Percentiles rank a stretch among this genome's conserved stretches.
Conservation (phyloP, 2,113 vertebrate genomes). For the Gadus chalcogrammus region DNA sequence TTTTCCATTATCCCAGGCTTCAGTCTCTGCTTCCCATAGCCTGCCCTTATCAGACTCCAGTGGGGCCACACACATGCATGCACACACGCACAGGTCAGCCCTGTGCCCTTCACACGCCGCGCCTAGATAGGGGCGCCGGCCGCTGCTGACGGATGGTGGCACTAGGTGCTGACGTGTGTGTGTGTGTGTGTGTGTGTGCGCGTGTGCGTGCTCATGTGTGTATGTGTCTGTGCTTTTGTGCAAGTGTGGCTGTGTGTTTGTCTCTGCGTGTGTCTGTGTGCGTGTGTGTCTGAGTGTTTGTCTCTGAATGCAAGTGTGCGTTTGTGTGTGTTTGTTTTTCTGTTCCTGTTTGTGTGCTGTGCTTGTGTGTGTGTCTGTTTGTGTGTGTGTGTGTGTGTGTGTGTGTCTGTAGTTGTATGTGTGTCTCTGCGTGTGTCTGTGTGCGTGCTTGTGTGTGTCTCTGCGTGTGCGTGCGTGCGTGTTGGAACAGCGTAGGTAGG, state of each 20-base stretch:
- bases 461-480: not conserved
- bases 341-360: too few relatives aligned
- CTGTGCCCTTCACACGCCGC: conserved; percentile 71
- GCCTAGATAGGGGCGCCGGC: conserved; percentile 61
- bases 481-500: not conserved
- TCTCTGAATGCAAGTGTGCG: too few relatives aligned
- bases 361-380: too few relatives aligned
- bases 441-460: too few relatives aligned
- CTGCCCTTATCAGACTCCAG: conserved; percentile 68
- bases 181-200: conserved; percentile 51
- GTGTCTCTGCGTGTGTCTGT: too few relatives aligned
- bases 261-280: conserved; percentile 5
- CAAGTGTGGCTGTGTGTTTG: conserved; percentile 55
- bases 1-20: conserved; percentile 75
- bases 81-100: conserved; percentile 54
- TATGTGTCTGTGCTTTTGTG: too few relatives aligned
- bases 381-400: too few relatives aligned
- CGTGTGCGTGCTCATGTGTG: conserved; percentile 24
- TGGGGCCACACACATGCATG: conserved; percentile 40
- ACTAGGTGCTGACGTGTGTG: conserved; percentile 66
- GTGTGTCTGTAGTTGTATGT: too few relatives aligned
- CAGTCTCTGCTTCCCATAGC: conserved; percentile 70
- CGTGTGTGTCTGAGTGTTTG: conserved; percentile 55
- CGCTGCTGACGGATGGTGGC: conserved; percentile 69
- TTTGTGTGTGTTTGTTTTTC: too few relatives aligned